These are phyloP conservation scores for Piaya cayana DNA, from an alignment of 2,113 vertebrate genomes.

Conservation along the genomic window DNA sequence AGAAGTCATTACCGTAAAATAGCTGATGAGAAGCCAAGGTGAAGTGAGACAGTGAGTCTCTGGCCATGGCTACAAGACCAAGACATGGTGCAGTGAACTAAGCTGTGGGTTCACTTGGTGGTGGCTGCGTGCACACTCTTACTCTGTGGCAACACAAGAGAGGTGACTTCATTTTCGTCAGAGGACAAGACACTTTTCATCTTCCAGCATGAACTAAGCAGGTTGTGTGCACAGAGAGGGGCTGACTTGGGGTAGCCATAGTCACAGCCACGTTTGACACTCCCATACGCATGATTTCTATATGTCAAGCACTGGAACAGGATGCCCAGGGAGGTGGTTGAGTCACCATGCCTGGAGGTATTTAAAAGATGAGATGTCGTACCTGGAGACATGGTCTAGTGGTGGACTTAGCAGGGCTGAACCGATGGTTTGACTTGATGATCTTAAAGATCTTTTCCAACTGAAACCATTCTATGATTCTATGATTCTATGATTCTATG, in stretches of 20 bases:
- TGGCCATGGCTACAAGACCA: neutral
- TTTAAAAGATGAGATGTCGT: no score
- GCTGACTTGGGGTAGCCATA: neutral
- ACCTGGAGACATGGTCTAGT: no score
- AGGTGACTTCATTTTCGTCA: neutral
- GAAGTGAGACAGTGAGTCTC: neutral
- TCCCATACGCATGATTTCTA: neutral
- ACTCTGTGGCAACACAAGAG: neutral
- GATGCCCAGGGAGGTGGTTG: no score
- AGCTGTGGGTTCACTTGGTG: neutral
- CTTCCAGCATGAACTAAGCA: neutral
- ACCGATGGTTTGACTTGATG: no score
- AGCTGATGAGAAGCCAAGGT: neutral
- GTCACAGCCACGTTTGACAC: neutral
- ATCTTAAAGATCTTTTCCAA: no score
- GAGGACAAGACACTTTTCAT: neutral
- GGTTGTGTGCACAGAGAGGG: neutral
- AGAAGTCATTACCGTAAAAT: conserved; percentile 47
- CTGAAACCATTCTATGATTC: no score
- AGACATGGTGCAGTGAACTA: neutral
- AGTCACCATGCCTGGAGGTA: no score
- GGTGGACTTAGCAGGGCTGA: no score
- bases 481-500: neutral
- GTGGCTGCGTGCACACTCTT: neutral
- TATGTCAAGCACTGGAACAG: no score